These are phyloP conservation scores for Stramonita haemastoma DNA, from an alignment of 2,888 invertebrate genomes.

Conservation along the genomic window DNA sequence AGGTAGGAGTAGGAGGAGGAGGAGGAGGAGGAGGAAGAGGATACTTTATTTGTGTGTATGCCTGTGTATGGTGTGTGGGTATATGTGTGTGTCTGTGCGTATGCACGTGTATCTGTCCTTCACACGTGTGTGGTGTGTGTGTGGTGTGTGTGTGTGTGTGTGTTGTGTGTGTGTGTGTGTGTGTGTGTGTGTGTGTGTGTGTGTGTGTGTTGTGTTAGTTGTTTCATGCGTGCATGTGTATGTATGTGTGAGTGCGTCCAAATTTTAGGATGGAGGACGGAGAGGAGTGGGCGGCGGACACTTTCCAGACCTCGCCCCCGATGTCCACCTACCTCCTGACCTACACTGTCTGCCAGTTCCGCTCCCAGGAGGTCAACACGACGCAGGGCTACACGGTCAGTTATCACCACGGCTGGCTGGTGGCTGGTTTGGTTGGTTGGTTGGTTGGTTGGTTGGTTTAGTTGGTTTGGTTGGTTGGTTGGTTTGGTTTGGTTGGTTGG, in stretches of 20 bases:
- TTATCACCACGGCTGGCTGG: neutral
- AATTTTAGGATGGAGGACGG: neutral
- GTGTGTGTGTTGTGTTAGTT: neutral
- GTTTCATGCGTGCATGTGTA: neutral
- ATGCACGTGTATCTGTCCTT: neutral
- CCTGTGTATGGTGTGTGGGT: neutral
- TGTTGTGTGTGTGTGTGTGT: neutral
- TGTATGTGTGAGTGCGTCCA: neutral
- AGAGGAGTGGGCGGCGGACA: conserved; percentile 82
- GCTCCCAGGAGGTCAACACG: conserved; percentile 46
- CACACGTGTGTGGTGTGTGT: neutral
- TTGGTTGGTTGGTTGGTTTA: no score
- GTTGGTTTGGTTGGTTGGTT: no score
- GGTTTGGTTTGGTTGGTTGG: no score
- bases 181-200: neutral
- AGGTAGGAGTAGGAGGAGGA: neutral
- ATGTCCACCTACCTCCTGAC: conserved; percentile 78
- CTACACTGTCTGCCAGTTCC: conserved; percentile 75
- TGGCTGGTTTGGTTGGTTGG: no score
- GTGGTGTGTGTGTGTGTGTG: neutral
- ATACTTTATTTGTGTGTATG: conserved; percentile 8
- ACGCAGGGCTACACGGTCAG: conserved; percentile 25
- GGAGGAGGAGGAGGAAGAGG: neutral
- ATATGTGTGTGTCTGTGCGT: neutral
- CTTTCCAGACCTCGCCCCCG: conserved; percentile 86